A percentile compares a stretch with the other conserved stretches of the same genome.
phyloP scores from a whole-genome alignment of 2,113 vertebrate species.

The Datnioides undecimradiatus region DNA sequence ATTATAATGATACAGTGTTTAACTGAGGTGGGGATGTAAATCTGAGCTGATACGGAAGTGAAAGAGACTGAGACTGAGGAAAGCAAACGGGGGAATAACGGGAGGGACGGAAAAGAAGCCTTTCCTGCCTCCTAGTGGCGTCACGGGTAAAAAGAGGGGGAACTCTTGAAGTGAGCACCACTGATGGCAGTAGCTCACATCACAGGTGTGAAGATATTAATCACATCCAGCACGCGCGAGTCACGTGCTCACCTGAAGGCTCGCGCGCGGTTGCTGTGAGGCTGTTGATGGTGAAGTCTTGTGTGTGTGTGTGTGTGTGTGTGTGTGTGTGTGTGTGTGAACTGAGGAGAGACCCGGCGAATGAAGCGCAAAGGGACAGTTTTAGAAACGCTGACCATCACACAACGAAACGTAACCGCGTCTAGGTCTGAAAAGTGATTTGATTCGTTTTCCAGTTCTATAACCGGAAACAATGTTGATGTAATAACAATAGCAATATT shows the following conservation, averaged over 20 bases:
- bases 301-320: too few relatives aligned
- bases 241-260: too few relatives aligned
- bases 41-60: background rate
- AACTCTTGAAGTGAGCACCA: too few relatives aligned
- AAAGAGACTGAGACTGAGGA: constrained; percentile 6
- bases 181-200: too few relatives aligned
- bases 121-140: constrained; percentile 82
- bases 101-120: constrained; percentile 36
- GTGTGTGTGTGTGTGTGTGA: too few relatives aligned
- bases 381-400: too few relatives aligned
- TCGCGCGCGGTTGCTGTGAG: too few relatives aligned
- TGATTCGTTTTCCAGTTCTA: background rate
- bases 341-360: too few relatives aligned
- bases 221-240: too few relatives aligned
- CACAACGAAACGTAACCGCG: background rate
- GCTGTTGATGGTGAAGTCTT: too few relatives aligned
- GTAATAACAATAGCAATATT: background rate
- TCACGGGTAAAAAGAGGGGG: background rate
- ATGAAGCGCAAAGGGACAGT: too few relatives aligned
- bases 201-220: too few relatives aligned
- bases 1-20: constrained; percentile 5
- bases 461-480: background rate
- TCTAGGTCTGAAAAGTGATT: background rate
- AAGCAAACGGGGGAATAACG: background rate
- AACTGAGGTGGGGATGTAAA: background rate